phyloP scores from a whole-genome alignment of 1,140 invertebrate species.

The Caenorhabditis brenneri region DNA sequence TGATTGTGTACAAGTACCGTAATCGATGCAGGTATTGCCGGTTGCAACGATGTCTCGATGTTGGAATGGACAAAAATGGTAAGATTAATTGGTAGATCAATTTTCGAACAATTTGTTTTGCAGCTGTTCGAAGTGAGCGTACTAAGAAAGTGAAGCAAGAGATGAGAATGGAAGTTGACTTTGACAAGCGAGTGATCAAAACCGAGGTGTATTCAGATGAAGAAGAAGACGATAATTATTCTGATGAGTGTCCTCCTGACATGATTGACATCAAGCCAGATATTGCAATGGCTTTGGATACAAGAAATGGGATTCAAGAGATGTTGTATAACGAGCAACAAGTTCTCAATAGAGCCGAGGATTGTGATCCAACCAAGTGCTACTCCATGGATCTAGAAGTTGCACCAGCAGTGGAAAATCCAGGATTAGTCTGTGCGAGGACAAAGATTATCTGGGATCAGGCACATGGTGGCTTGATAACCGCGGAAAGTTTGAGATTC shows the following conservation, averaged over 20 bases:
- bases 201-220: too few relatives aligned
- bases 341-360: too few relatives aligned
- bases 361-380: neutral
- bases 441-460: neutral
- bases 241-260: neutral
- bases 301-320: neutral
- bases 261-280: too few relatives aligned
- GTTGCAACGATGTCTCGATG: neutral
- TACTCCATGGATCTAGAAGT: neutral
- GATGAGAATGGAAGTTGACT: too few relatives aligned
- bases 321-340: too few relatives aligned
- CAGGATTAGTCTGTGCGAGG: neutral
- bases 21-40: neutral
- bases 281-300: neutral
- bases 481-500: neutral
- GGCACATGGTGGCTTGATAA: neutral
- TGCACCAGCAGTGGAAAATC: neutral
- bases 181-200: too few relatives aligned
- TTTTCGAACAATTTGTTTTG: neutral
- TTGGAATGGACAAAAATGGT: neutral
- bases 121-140: neutral
- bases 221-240: too few relatives aligned
- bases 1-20: slow-evolving; percentile 19
- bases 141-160: neutral
- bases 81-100: neutral